These are phyloP conservation scores for Vultur gryphus DNA, from an alignment of 2,797 vertebrate genomes.

Conservation along the genomic window DNA sequence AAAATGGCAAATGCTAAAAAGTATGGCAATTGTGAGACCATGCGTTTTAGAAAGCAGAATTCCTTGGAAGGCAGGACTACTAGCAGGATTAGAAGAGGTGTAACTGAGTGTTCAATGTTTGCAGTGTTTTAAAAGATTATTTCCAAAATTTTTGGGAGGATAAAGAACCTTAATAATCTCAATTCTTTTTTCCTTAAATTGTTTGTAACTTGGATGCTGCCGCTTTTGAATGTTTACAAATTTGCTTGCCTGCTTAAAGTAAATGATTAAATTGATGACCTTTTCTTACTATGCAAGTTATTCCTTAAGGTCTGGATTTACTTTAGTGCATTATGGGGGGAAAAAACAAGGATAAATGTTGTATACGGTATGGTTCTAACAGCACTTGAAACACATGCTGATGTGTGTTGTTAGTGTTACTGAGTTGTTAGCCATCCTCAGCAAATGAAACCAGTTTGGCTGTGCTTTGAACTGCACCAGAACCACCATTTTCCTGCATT, in stretches of 20 bases:
- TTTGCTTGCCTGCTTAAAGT: slow-evolving; percentile 81
- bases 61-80: slow-evolving; percentile 53
- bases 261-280: slow-evolving; percentile 78
- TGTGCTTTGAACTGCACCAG: slow-evolving; percentile 12
- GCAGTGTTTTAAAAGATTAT: slow-evolving; percentile 75
- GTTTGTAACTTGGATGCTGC: slow-evolving; percentile 81
- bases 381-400: background rate
- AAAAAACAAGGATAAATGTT: background rate
- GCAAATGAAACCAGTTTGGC: background rate
- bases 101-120: slow-evolving; percentile 67
- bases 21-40: slow-evolving; percentile 39
- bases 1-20: slow-evolving; percentile 46
- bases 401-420: background rate
- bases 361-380: background rate
- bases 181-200: slow-evolving; percentile 74
- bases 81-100: slow-evolving; percentile 63
- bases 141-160: slow-evolving; percentile 64
- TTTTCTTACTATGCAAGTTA: slow-evolving; percentile 78
- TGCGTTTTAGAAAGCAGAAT: slow-evolving; percentile 64
- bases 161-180: slow-evolving; percentile 72
- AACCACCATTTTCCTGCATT: background rate
- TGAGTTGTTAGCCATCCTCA: background rate
- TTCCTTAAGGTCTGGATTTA: slow-evolving; percentile 70
- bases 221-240: slow-evolving; percentile 83
- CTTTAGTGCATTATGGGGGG: slow-evolving; percentile 37